Base-by-base conservation (phyloP, 2,797 vertebrate genomes). In the Cyclopterus lumpus region DNA sequence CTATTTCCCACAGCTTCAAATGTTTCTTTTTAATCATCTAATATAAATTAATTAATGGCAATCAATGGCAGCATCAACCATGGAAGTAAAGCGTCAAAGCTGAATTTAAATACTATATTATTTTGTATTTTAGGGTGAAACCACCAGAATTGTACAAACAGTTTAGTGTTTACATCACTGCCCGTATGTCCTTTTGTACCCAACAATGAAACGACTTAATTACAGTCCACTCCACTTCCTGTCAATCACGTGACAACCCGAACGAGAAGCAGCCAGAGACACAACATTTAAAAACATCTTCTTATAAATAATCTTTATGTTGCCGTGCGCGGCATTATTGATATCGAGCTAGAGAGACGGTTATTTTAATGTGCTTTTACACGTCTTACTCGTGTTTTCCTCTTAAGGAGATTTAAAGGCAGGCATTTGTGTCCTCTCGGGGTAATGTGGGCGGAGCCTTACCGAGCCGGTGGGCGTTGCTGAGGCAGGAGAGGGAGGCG, bases 401-500 rank as follows among this genome's bases (percentile, higher is more conserved):
- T 53, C n/a, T 32, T 49, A 8, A 11, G 10, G 32, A 62, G 4
- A 44, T 49, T 42, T 30, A 22, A 32, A 46, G 5, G 11, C 55
- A 38, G 10, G 22, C 11, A 1, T 58, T 36, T 62, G 0, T 48
- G 36, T 38, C 36, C 9, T 69, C 24, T 15, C 7, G 36, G 22
- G 46, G 15, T 36, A 40, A 57, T 55, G 36, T 14, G 44, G 14
- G 36, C 26, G 49, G n/a, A 28, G 32, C 14, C 95, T 93, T 84
- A 99, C 98, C 98, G 44, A 97, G 95, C 91, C 95, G 95, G 89
- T 98, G 96, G 73, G 97, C 97, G 2, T 92, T 97, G 85, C 96
- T 92, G 38, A 99, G 96, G 93, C 98, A 99, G 93, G 97, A 95
- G 22, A 99, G 96, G 20, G 98, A 99, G 75, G 98, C 97, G 1